These are phyloP conservation scores for Dolichoris vasculosae DNA, from an alignment of 1,140 invertebrate species.

Conservation along the genomic window DNA sequence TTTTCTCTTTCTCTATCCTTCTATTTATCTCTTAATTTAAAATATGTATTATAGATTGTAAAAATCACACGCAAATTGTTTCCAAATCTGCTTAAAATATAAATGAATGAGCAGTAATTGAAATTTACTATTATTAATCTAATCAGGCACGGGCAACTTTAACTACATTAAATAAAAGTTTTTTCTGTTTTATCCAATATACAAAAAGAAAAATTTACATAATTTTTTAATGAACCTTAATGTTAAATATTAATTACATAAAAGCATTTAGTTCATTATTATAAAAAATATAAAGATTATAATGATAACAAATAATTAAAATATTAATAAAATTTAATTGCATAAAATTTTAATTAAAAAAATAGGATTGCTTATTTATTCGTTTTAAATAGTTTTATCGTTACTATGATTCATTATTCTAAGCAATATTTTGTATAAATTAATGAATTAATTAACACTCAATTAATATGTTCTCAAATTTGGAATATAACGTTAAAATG, in stretches of 20 bases:
- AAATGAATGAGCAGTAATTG: neutral
- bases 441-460: neutral
- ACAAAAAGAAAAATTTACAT: neutral
- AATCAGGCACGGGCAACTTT: slow-evolving; percentile 22
- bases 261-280: neutral
- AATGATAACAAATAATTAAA: too few species aligned
- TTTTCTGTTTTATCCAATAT: neutral
- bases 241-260: neutral
- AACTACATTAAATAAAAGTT: neutral
- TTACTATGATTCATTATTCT: too few species aligned
- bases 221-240: neutral
- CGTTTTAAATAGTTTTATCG: too few species aligned
- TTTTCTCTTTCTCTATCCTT: slow-evolving; percentile 23
- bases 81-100: neutral
- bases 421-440: neutral
- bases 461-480: neutral
- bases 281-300: neutral
- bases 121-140: slow-evolving; percentile 11
- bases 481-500: neutral
- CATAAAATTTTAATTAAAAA: too few species aligned
- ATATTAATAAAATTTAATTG: too few species aligned
- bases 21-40: neutral
- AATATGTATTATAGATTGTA: slow-evolving; percentile 18
- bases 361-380: too few species aligned
- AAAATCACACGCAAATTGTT: neutral